Conservation (phyloP, 2,113 vertebrate species). For the Paradoxurus hermaphroditus region DNA sequence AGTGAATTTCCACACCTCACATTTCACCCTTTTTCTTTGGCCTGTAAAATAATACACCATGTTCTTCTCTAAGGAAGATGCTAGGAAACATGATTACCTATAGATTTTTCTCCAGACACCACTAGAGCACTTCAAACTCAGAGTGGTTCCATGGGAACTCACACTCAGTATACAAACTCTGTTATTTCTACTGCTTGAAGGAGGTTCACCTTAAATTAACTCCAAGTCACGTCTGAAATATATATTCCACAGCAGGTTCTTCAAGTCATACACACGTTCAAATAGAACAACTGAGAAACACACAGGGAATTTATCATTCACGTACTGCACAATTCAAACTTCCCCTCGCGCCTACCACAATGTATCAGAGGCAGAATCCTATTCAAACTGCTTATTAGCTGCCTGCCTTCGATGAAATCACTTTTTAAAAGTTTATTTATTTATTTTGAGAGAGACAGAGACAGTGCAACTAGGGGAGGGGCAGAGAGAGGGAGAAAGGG, state of each 20-base stretch:
- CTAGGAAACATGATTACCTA: slow-evolving; percentile 19
- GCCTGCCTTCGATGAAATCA: background rate
- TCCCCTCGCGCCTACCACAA: background rate
- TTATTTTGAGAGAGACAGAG: no score
- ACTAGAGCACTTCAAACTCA: slow-evolving; percentile 45
- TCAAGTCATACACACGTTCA: slow-evolving; percentile 52
- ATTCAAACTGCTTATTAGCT: slow-evolving; percentile 24
- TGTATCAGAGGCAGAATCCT: background rate
- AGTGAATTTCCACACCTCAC: background rate
- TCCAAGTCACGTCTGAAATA: slow-evolving; percentile 67
- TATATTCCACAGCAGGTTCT: slow-evolving; percentile 42
- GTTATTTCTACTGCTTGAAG: slow-evolving; percentile 63
- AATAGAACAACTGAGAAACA: slow-evolving; percentile 29
- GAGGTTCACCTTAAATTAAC: slow-evolving; percentile 66
- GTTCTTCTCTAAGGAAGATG: slow-evolving; percentile 57
- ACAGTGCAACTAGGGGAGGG: no score
- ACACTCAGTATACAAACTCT: slow-evolving; percentile 42
- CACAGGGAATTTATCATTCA: slow-evolving; percentile 18
- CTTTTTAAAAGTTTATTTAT: background rate
- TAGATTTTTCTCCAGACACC: slow-evolving; percentile 48
- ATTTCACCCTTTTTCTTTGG: slow-evolving; percentile 1
- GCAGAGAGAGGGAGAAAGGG: no score
- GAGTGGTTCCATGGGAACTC: slow-evolving; percentile 55
- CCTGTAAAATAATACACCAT: slow-evolving; percentile 26
- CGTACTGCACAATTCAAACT: background rate